Evolutionary conservation across 2,113 vertebrate genomes (phyloP).

Genomic region (Pollimyrus isidori): DNA sequence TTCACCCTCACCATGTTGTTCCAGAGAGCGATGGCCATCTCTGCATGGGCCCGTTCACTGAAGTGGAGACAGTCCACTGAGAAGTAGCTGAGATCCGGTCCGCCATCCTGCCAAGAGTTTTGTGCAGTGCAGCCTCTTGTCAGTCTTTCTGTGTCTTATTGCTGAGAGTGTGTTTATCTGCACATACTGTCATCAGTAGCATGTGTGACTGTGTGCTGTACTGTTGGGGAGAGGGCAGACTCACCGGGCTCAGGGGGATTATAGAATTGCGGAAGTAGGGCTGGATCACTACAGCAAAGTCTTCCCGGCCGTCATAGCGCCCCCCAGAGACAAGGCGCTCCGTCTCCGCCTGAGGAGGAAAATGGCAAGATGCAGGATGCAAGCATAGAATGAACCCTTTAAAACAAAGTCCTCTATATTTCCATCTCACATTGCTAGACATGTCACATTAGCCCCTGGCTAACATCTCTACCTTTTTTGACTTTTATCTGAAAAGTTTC

Average conservation of each 20-base stretch:
- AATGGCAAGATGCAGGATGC: not conserved
- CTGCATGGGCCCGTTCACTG: slow-evolving; percentile 70
- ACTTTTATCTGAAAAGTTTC: not conserved
- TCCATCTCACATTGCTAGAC: not conserved
- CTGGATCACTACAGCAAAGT: slow-evolving; percentile 74
- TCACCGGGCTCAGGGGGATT: slow-evolving; percentile 64
- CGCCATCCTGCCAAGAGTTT: slow-evolving; percentile 50
- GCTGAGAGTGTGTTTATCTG: not conserved
- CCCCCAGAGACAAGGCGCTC: slow-evolving; percentile 49
- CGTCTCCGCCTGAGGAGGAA: slow-evolving; percentile 41
- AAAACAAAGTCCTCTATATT: not conserved
- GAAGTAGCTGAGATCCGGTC: slow-evolving; percentile 71
- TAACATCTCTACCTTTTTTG: not conserved
- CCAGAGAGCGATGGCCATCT: slow-evolving; percentile 82
- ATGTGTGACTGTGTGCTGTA: not conserved
- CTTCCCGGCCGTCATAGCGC: slow-evolving; percentile 63
- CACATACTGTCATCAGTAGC: not conserved
- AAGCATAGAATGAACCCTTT: not conserved
- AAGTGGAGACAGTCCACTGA: slow-evolving; percentile 85
- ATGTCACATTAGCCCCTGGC: not conserved
- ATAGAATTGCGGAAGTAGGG: slow-evolving; percentile 74
- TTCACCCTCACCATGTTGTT: slow-evolving; percentile 81
- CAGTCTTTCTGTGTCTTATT: not conserved
- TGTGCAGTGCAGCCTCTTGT: not conserved
- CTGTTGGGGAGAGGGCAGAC: slow-evolving; percentile 21